Conservation (phyloP, 2,797 vertebrate species). For the Pristis pectinata region DNA sequence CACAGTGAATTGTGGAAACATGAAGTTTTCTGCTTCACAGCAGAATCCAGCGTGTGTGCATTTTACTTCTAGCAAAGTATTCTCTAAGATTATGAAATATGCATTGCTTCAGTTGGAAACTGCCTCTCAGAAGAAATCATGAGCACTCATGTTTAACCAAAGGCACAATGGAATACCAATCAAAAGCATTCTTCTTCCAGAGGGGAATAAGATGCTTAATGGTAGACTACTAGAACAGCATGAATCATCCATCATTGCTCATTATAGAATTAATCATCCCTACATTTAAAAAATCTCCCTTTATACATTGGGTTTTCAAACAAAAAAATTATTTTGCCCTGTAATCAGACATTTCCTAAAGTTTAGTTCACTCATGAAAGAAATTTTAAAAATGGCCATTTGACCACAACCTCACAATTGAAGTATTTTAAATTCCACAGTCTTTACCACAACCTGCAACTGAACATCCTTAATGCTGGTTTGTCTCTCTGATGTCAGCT, state of each 20-base stretch:
- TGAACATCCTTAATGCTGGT: not conserved
- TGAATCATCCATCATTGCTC: not conserved
- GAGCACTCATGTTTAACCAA: not conserved
- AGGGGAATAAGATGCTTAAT: not conserved
- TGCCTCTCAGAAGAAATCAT: not conserved
- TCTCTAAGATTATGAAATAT: constrained; percentile 16
- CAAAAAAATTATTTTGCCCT: too few relatives aligned
- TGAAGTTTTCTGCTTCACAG: not conserved
- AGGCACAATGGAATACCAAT: constrained; percentile 6
- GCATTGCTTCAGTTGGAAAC: not conserved
- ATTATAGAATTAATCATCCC: not conserved
- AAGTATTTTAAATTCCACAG: not conserved
- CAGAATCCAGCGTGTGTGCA: not conserved
- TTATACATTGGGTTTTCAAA: not conserved
- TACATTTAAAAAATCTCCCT: not conserved
- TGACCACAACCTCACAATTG: not conserved
- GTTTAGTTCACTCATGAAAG: not conserved
- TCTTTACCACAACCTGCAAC: not conserved
- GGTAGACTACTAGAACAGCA: not conserved
- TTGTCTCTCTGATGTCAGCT: not conserved
- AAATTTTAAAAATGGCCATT: not conserved
- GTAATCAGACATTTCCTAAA: too few relatives aligned
- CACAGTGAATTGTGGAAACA: not conserved
- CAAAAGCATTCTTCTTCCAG: constrained; percentile 3
- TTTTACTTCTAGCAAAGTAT: not conserved